A percentile compares a stretch with the other conserved stretches of the same genome.
Conservation (phyloP, 2,113 vertebrate species). For the Nettapus auritus region DNA sequence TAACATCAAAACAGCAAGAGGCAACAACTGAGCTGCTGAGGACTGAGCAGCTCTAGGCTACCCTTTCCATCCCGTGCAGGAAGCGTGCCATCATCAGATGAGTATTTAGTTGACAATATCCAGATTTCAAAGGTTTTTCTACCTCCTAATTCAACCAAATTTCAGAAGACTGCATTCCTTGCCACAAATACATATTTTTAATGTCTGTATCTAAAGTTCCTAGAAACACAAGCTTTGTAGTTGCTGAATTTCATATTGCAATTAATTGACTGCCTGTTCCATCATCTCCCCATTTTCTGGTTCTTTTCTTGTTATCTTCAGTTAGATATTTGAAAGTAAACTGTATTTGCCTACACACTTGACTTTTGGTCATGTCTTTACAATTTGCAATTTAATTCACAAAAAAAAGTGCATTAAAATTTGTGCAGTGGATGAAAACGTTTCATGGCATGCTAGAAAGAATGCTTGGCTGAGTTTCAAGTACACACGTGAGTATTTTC, state of each 20-base stretch:
- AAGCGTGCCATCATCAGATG: background rate
- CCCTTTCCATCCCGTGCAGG: rapidly evolving
- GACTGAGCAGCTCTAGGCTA: background rate
- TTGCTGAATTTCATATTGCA: background rate
- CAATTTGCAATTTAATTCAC: background rate
- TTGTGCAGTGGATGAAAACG: background rate
- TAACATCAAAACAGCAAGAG: background rate
- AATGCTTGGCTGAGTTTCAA: background rate
- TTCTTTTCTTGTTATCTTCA: background rate
- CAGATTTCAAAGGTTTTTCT: background rate
- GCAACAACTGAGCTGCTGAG: background rate
- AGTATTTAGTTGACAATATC: background rate
- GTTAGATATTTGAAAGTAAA: background rate
- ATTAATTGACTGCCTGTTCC: background rate
- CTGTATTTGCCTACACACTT: background rate
- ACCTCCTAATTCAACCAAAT: background rate
- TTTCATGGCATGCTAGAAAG: background rate
- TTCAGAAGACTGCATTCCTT: background rate
- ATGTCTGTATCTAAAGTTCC: background rate
- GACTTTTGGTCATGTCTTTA: background rate
- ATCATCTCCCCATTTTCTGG: background rate
- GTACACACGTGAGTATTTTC: rapidly evolving
- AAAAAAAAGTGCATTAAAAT: background rate
- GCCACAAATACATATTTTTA: background rate
- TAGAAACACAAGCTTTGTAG: background rate